Evolutionary conservation across 2,797 vertebrate genomes (phyloP).

Genomic region (Chrysocyon brachyurus): DNA sequence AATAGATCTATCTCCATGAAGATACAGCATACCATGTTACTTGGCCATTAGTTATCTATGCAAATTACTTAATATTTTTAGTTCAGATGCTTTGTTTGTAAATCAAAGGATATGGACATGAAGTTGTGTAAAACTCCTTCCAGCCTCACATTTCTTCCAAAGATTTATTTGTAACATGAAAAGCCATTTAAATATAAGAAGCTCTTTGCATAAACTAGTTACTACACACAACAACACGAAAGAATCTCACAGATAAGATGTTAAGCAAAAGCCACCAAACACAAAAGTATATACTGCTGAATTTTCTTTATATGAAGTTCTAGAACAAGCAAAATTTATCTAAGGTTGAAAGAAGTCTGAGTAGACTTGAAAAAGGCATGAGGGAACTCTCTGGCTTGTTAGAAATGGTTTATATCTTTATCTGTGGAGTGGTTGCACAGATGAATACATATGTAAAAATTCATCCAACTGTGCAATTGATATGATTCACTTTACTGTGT

Average conservation of each 20-base stretch:
- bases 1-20: neutral
- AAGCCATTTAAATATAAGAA: conserved; percentile 38
- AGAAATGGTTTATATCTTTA: neutral
- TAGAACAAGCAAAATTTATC: neutral
- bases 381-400: neutral
- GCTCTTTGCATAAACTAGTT: conserved; percentile 16
- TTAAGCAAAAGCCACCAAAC: neutral
- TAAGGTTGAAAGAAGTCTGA: neutral
- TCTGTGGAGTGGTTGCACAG: neutral
- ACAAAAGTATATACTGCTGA: neutral
- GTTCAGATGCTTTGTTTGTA: conserved; percentile 15
- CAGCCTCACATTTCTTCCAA: conserved; percentile 8
- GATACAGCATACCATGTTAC: neutral
- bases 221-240: neutral
- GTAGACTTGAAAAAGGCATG: neutral
- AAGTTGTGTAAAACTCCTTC: neutral
- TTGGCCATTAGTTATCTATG: conserved; percentile 35
- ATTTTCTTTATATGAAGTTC: neutral
- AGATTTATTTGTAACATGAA: neutral
- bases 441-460: neutral
- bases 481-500: neutral
- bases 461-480: neutral
- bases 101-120: neutral
- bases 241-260: neutral
- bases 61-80: neutral